Evolutionary conservation across 2,888 invertebrate species (phyloP).

Genomic region (Agrilus mali): DNA sequence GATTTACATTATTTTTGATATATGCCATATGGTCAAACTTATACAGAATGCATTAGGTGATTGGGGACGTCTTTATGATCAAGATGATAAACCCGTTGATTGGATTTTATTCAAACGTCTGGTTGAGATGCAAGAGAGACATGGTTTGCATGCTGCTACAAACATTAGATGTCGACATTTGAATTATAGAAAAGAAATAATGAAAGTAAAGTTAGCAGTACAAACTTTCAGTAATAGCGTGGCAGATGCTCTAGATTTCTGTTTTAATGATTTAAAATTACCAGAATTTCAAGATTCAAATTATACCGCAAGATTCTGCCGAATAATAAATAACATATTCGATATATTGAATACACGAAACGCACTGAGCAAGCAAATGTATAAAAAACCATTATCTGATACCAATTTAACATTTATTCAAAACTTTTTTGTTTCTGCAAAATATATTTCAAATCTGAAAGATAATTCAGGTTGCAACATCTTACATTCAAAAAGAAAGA

Average conservation of each 20-base stretch:
- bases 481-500: constrained; percentile 8
- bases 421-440: background rate
- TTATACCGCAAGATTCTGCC: constrained; percentile 13
- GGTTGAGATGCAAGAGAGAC: too few species aligned
- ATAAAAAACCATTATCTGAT: constrained; percentile 6
- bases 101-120: too few species aligned
- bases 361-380: constrained; percentile 7
- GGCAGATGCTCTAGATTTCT: constrained; percentile 12
- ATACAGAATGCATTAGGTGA: too few species aligned
- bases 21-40: too few species aligned
- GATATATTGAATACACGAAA: constrained; percentile 17
- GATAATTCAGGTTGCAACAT: constrained; percentile 6
- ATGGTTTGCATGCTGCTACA: constrained; percentile 14
- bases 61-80: too few species aligned
- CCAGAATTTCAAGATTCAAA: constrained; percentile 8
- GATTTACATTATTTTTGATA: too few species aligned
- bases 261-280: constrained; percentile 4
- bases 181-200: constrained; percentile 13
- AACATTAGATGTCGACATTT: constrained; percentile 12
- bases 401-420: too few species aligned
- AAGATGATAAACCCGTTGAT: too few species aligned
- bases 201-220: constrained; percentile 17
- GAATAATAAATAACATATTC: constrained; percentile 16
- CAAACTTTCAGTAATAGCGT: constrained; percentile 17
- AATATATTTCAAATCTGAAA: background rate